Conservation (phyloP, 92 coral and sea anemone genomes). For the Epizoanthus stellaris region DNA sequence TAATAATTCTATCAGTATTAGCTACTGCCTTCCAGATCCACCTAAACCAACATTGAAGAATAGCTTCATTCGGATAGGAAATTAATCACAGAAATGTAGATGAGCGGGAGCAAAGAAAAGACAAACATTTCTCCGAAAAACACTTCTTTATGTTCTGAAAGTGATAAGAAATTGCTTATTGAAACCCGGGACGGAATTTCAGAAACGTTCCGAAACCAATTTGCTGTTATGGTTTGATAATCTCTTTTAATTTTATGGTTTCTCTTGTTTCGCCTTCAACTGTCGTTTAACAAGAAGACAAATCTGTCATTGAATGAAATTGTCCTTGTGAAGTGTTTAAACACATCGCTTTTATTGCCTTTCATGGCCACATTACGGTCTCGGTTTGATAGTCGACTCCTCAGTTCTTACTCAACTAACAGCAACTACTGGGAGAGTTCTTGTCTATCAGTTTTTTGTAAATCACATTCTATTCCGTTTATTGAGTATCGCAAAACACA, state of each 20-base stretch:
- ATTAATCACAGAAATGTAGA: slow-evolving; percentile 29
- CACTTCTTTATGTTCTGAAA: no score
- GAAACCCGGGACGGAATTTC: no score
- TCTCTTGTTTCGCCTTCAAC: background rate
- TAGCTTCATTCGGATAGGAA: slow-evolving; percentile 5
- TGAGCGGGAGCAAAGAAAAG: background rate
- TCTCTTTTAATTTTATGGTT: background rate
- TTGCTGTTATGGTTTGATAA: background rate
- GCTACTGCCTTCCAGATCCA: background rate
- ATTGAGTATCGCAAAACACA: background rate
- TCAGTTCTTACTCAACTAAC: background rate
- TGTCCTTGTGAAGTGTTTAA: slow-evolving; percentile 39
- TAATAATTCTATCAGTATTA: background rate
- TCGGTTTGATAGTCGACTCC: slow-evolving; percentile 16
- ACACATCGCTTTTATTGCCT: slow-evolving; percentile 40
- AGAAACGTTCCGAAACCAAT: no score
- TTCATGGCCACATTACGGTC: background rate
- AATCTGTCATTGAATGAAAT: slow-evolving; percentile 28
- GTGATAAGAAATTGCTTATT: no score
- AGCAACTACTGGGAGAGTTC: background rate
- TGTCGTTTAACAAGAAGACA: slow-evolving; percentile 7
- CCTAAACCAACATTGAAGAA: slow-evolving; percentile 4
- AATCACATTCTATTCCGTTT: background rate
- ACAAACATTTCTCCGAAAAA: background rate
- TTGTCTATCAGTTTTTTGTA: background rate